These are phyloP conservation scores for Slavum lentiscoides DNA, from an alignment of 2,888 invertebrate species.

Conservation along the genomic window DNA sequence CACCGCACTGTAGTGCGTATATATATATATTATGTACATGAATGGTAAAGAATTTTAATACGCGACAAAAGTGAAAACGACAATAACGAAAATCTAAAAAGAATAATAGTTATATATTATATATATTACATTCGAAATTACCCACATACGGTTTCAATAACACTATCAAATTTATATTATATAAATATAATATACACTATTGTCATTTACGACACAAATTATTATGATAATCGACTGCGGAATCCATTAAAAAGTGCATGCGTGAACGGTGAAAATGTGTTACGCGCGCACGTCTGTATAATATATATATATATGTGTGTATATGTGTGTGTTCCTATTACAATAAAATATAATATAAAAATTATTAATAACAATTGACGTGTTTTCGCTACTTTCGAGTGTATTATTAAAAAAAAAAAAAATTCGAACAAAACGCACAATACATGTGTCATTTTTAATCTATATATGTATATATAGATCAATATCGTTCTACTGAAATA, in stretches of 20 bases:
- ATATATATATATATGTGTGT: too few species aligned
- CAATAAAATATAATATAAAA: not conserved
- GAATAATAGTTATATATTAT: too few species aligned
- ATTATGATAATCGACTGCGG: constrained; percentile 9
- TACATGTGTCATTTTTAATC: not conserved
- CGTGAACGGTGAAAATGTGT: constrained; percentile 27
- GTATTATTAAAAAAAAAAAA: not conserved
- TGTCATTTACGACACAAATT: not conserved
- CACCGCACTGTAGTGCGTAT: too few species aligned
- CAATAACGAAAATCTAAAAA: too few species aligned
- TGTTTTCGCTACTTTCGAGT: constrained; percentile 31
- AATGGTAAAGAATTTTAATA: too few species aligned
- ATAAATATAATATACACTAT: not conserved
- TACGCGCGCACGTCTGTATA: not conserved
- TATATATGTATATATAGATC: not conserved
- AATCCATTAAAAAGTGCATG: constrained; percentile 23
- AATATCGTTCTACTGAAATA: constrained; percentile 16
- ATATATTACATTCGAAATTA: too few species aligned
- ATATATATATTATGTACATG: too few species aligned
- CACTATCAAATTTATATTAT: not conserved
- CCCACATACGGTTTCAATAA: not conserved
- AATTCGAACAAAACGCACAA: constrained; percentile 25
- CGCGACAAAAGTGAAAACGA: too few species aligned
- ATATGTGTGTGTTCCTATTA: not conserved
- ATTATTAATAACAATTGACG: constrained; percentile 16